Evolutionary conservation across 2,888 invertebrate species (phyloP).

Genomic region (Temnothorax ravouxi): DNA sequence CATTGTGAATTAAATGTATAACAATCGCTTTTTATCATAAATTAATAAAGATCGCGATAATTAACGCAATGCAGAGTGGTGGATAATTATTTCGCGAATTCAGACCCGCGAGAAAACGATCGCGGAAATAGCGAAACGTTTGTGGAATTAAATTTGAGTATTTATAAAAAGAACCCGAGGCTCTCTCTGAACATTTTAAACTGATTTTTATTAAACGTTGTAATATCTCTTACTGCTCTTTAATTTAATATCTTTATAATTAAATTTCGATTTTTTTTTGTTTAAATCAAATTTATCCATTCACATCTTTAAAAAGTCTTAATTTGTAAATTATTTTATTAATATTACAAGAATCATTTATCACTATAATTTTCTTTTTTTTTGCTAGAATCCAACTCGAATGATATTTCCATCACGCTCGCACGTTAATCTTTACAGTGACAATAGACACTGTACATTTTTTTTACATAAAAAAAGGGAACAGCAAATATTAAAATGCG

Average conservation of each 20-base stretch:
- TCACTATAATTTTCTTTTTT: not conserved
- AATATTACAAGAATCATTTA: not conserved
- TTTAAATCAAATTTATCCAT: not conserved
- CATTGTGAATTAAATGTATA: not conserved
- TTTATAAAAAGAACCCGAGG: not conserved
- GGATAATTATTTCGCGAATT: not conserved
- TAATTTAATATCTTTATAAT: conserved; percentile 22
- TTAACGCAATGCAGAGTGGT: not conserved
- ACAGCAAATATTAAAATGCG: not conserved
- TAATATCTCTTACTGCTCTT: not conserved
- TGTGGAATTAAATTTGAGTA: not conserved
- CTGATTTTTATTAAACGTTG: not conserved
- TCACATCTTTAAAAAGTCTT: not conserved
- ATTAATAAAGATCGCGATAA: not conserved
- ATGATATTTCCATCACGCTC: not conserved
- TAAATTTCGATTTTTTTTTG: not conserved
- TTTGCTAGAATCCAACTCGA: not conserved
- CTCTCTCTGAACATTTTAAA: not conserved
- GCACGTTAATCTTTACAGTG: not conserved
- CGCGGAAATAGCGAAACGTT: not conserved
- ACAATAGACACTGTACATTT: not conserved
- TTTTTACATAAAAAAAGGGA: not conserved
- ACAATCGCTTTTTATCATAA: not conserved
- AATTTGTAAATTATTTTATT: not conserved
- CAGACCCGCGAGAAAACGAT: not conserved